Evolutionary conservation across 2,797 vertebrate genomes (phyloP).

Genomic region (Australoheros facetus): DNA sequence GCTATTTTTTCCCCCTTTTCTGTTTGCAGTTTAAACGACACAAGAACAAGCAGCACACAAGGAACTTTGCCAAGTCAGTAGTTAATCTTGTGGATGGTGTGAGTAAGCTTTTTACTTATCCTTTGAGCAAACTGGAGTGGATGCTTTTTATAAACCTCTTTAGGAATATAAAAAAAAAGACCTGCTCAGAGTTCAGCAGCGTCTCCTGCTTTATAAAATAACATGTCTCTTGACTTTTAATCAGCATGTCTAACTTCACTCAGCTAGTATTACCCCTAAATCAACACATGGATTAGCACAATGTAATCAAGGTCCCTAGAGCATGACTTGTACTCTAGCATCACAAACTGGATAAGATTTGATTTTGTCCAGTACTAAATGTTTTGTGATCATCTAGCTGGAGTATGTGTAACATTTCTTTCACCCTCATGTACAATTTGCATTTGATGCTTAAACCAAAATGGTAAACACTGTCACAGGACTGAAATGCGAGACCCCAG

Average conservation of each 20-base stretch:
- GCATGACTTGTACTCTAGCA: background rate
- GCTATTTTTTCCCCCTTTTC: background rate
- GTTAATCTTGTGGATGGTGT: conserved; percentile 97
- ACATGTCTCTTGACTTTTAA: background rate
- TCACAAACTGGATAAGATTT: background rate
- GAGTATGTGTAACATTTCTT: background rate
- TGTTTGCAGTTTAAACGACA: conserved; percentile 89
- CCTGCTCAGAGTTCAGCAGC: background rate
- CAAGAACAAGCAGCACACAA: conserved; percentile 88
- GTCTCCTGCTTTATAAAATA: background rate
- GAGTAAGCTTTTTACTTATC: conserved; percentile 84
- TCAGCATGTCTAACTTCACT: background rate
- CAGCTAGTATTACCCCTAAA: background rate
- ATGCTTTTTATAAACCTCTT: background rate
- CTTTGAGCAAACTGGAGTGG: conserved; percentile 21
- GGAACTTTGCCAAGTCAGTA: conserved; percentile 95
- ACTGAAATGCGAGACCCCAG: background rate
- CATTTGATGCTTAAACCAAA: background rate
- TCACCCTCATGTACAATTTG: background rate
- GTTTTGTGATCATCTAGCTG: background rate
- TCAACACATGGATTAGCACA: background rate
- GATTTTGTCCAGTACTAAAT: background rate
- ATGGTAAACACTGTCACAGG: background rate
- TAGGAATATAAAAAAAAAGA: background rate
- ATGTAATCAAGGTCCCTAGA: background rate